These are phyloP conservation scores for Anarsia innoxiella DNA, from an alignment of 2,888 invertebrate genomes.

Conservation along the genomic window DNA sequence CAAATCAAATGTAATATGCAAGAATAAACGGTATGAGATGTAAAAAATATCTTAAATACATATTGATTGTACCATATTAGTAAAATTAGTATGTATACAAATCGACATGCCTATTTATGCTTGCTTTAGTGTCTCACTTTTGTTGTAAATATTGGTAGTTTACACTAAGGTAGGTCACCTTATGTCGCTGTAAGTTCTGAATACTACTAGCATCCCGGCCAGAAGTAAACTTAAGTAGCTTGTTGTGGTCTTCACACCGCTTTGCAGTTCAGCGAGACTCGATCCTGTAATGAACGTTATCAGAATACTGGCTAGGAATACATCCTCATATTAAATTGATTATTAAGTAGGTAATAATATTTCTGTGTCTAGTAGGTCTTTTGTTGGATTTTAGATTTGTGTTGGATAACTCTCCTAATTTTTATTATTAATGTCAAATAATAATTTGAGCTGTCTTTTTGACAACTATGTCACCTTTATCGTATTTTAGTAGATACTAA, in stretches of 20 bases:
- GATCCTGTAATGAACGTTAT: slow-evolving; percentile 39
- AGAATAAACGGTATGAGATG: slow-evolving; percentile 22
- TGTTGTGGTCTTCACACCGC: slow-evolving; percentile 59
- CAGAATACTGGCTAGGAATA: too few relatives aligned
- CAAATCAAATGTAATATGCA: slow-evolving; percentile 22
- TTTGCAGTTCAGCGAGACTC: slow-evolving; percentile 63
- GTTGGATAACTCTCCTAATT: too few relatives aligned
- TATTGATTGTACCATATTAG: not conserved
- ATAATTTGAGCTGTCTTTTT: too few relatives aligned
- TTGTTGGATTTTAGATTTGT: too few relatives aligned
- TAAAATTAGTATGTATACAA: not conserved
- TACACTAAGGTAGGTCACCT: slow-evolving; percentile 46
- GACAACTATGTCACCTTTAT: too few relatives aligned
- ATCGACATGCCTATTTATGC: slow-evolving; percentile 27
- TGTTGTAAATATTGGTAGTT: too few relatives aligned
- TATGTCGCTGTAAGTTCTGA: slow-evolving; percentile 40
- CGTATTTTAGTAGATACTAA: too few relatives aligned
- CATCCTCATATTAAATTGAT: too few relatives aligned
- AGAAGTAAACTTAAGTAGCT: slow-evolving; percentile 50
- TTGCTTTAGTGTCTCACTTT: slow-evolving; percentile 24
- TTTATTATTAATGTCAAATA: too few relatives aligned
- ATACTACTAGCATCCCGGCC: slow-evolving; percentile 39
- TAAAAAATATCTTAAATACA: too few relatives aligned
- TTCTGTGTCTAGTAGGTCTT: too few relatives aligned
- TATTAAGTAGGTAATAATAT: too few relatives aligned